Evolutionary conservation across 2,888 invertebrate species (phyloP).

Genomic region (Drosophila anomalata): DNA sequence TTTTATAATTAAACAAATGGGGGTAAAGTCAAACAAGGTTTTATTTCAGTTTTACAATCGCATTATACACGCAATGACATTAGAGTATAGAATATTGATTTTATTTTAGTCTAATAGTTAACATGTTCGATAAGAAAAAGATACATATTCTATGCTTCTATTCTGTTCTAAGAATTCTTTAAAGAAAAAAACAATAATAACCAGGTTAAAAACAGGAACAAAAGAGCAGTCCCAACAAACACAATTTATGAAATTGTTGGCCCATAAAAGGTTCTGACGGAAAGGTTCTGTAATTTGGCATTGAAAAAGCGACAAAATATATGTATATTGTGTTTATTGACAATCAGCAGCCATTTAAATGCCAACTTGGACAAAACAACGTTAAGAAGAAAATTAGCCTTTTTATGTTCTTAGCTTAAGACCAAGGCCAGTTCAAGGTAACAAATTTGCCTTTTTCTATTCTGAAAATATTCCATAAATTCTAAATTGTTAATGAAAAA

Average conservation of each 20-base stretch:
- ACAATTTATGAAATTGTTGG: conserved; percentile 9
- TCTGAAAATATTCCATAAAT: not conserved
- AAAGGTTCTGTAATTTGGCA: conserved; percentile 26
- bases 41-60: conserved; percentile 6
- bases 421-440: conserved; percentile 70
- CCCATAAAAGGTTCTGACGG: conserved; percentile 33
- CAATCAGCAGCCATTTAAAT: conserved; percentile 71
- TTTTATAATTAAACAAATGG: conserved; percentile 14
- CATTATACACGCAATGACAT: not conserved
- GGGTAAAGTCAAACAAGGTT: conserved; percentile 27
- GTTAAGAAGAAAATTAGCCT: conserved; percentile 30
- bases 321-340: conserved; percentile 61
- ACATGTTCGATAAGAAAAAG: not conserved
- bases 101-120: not conserved
- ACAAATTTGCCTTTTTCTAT: conserved; percentile 20
- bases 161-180: not conserved
- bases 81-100: not conserved
- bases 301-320: conserved; percentile 15
- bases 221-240: conserved; percentile 9
- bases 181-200: not conserved
- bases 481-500: not conserved
- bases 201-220: conserved; percentile 5
- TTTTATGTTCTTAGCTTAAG: conserved; percentile 47
- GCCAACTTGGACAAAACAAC: conserved; percentile 46
- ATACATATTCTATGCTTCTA: too few species aligned